These are phyloP conservation scores for Gymnocheta viridis DNA, from an alignment of 2,888 invertebrate species.

Conservation along the genomic window DNA sequence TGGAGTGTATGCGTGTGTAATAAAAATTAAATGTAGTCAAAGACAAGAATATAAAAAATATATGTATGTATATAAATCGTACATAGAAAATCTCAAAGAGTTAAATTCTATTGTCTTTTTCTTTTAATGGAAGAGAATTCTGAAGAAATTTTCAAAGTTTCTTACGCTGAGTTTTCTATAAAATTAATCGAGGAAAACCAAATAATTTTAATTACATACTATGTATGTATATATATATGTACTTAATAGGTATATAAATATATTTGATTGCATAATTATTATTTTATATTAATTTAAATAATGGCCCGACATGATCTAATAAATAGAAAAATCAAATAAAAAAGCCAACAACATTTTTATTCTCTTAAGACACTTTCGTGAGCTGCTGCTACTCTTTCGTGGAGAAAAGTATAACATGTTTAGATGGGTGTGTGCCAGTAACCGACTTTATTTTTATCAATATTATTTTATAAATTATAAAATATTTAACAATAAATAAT, in stretches of 20 bases:
- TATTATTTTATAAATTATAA: slow-evolving; percentile 30
- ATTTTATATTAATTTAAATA: slow-evolving; percentile 40
- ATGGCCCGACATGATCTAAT: slow-evolving; percentile 40
- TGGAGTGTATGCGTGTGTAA: slow-evolving; percentile 11
- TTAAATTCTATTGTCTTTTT: neutral
- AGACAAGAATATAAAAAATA: slow-evolving; percentile 8
- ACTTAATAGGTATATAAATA: neutral
- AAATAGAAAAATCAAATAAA: too few relatives aligned
- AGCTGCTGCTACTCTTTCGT: neutral
- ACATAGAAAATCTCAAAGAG: neutral
- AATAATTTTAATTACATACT: neutral
- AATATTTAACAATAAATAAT: slow-evolving; percentile 1
- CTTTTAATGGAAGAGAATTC: neutral
- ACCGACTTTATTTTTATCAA: slow-evolving; percentile 51
- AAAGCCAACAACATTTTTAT: neutral
- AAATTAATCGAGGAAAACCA: neutral
- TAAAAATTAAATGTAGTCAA: slow-evolving; percentile 4
- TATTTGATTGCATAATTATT: slow-evolving; percentile 57
- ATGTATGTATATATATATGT: too few relatives aligned
- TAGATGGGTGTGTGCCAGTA: slow-evolving; percentile 29
- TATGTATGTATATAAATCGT: neutral
- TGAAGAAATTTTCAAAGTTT: neutral
- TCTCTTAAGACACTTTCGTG: slow-evolving; percentile 3
- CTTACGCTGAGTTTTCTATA: neutral
- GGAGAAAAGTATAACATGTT: slow-evolving; percentile 11